phyloP scores from a whole-genome alignment of 2,888 invertebrate genomes.

The Mayetiola destructor region DNA sequence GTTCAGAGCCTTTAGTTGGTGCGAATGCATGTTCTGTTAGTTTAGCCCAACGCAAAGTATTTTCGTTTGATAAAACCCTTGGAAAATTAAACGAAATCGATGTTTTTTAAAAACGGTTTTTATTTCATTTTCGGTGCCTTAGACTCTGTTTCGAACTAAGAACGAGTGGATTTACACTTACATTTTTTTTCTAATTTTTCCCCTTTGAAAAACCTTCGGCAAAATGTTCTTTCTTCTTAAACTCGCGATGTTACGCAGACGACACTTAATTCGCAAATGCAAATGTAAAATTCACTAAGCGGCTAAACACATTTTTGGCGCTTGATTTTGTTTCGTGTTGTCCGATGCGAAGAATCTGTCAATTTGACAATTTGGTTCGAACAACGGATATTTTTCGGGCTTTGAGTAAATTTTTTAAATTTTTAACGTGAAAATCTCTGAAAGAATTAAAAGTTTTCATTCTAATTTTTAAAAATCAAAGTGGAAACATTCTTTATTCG shows the following conservation, averaged over 20 bases:
- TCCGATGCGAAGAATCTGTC: neutral
- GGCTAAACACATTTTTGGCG: neutral
- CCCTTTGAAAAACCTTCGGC: neutral
- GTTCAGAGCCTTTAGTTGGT: constrained; percentile 70
- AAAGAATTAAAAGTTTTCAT: no score
- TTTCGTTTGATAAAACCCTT: constrained; percentile 14
- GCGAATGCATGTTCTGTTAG: constrained; percentile 65
- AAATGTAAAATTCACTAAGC: neutral
- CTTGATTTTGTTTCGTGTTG: neutral
- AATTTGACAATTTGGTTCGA: no score
- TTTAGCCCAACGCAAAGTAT: constrained; percentile 57
- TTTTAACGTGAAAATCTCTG: no score
- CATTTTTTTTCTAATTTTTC: constrained; percentile 24
- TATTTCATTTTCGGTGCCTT: neutral
- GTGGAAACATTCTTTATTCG: no score
- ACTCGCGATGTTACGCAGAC: neutral
- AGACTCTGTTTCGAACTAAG: neutral
- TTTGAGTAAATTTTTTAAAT: no score
- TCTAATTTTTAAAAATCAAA: no score
- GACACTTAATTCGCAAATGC: neutral
- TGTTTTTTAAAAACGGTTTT: neutral
- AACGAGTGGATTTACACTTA: neutral
- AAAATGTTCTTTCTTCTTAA: no score
- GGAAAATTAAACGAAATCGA: neutral
- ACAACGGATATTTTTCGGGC: no score